Conservation (phyloP, 2,888 invertebrate genomes). For the Nomada ruficornis region DNA sequence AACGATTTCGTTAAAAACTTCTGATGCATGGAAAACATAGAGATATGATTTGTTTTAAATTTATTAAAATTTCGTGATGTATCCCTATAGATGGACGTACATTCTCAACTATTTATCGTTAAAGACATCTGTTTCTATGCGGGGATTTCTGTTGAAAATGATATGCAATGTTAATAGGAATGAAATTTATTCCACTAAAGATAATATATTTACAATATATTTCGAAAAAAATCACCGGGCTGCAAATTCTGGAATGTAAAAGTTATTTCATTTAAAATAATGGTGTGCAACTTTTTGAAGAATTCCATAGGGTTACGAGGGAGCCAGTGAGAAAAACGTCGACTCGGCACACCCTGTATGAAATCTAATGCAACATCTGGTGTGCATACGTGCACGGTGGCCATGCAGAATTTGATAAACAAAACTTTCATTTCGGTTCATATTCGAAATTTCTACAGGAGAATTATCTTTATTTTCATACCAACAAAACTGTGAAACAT, state of each 20-base stretch:
- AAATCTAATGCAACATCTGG: conserved; percentile 39
- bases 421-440: not conserved
- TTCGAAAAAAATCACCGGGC: too few species aligned
- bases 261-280: too few species aligned
- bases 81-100: too few species aligned
- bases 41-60: not conserved
- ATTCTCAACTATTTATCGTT: not conserved
- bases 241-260: too few species aligned
- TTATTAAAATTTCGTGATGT: not conserved
- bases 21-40: not conserved
- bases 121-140: too few species aligned
- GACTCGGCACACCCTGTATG: not conserved
- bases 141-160: too few species aligned
- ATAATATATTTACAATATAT: too few species aligned
- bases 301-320: not conserved
- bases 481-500: not conserved
- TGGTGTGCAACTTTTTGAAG: not conserved
- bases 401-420: conserved; percentile 15
- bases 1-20: not conserved
- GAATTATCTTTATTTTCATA: not conserved
- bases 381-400: conserved; percentile 18
- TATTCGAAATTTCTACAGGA: not conserved
- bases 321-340: not conserved
- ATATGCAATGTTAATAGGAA: too few species aligned
- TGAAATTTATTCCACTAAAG: too few species aligned